Evolutionary conservation across 1,140 invertebrate genomes (phyloP).

Genomic region (Nylanderia fulva): DNA sequence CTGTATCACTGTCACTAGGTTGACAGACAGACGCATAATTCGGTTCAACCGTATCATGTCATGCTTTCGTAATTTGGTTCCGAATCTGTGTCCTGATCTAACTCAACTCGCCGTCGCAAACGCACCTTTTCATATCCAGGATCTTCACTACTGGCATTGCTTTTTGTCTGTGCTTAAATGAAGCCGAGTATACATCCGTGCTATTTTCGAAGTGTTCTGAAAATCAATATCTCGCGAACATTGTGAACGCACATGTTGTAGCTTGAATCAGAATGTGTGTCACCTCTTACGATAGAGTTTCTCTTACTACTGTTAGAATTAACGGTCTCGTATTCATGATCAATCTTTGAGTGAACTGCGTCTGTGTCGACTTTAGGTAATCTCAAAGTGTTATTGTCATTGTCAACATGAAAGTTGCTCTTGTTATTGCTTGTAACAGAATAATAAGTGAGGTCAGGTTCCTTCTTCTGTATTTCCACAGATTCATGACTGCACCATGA

Average conservation of each 20-base stretch:
- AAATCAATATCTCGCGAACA: conserved; percentile 77
- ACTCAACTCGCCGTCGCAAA: conserved; percentile 73
- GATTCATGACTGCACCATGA: conserved; percentile 86
- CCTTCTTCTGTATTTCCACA: conserved; percentile 81
- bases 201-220: not conserved
- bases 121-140: conserved; percentile 83
- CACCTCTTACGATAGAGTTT: not conserved
- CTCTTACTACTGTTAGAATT: conserved; percentile 60
- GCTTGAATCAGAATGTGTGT: conserved; percentile 88
- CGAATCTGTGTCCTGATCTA: conserved; percentile 82
- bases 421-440: not conserved
- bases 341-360: conserved; percentile 61
- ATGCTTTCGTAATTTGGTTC: conserved; percentile 91
- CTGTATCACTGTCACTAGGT: conserved; percentile 89
- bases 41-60: conserved; percentile 84
- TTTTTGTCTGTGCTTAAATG: conserved; percentile 82
- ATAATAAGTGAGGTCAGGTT: conserved; percentile 70
- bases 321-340: conserved; percentile 82
- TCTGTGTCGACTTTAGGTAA: conserved; percentile 57
- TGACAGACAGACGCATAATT: conserved; percentile 87
- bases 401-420: conserved; percentile 49
- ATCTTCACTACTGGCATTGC: conserved; percentile 83
- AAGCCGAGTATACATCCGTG: conserved; percentile 73
- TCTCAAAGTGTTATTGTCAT: conserved; percentile 53
- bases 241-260: conserved; percentile 89